These are phyloP conservation scores for Hypocryptadius cinnamomeus DNA, from an alignment of 2,113 vertebrate species.

Conservation along the genomic window DNA sequence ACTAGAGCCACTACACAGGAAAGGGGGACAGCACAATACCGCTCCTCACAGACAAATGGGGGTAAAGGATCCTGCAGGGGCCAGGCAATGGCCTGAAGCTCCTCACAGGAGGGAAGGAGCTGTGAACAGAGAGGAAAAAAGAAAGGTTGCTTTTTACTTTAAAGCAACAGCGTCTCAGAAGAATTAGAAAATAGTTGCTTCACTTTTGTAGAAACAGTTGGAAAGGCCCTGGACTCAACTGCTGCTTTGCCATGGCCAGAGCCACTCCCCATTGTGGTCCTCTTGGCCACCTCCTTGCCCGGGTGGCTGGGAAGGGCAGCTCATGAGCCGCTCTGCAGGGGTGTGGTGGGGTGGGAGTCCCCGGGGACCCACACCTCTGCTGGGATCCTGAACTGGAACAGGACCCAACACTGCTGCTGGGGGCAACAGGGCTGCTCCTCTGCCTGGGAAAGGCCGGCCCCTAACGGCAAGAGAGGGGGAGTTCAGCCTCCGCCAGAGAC, in stretches of 20 bases:
- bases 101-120: neutral
- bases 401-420: rapidly evolving
- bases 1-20: neutral
- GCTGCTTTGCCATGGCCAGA: neutral
- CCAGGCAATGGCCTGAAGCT: neutral
- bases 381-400: neutral
- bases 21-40: neutral
- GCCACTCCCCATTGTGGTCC: rapidly evolving
- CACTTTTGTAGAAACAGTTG: neutral
- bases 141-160: neutral
- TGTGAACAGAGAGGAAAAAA: neutral
- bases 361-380: neutral
- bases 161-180: neutral
- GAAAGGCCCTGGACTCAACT: neutral
- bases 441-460: slow-evolving; percentile 10
- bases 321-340: neutral
- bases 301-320: neutral
- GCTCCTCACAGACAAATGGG: neutral
- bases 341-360: rapidly evolving
- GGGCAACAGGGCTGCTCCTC: neutral
- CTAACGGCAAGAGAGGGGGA: neutral
- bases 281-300: neutral
- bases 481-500: neutral
- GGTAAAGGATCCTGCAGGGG: neutral
- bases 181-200: neutral